Evolutionary conservation across 2,888 invertebrate species (phyloP), one percentile per base, ranked within the genome.

Genomic region (Actias luna): DNA sequence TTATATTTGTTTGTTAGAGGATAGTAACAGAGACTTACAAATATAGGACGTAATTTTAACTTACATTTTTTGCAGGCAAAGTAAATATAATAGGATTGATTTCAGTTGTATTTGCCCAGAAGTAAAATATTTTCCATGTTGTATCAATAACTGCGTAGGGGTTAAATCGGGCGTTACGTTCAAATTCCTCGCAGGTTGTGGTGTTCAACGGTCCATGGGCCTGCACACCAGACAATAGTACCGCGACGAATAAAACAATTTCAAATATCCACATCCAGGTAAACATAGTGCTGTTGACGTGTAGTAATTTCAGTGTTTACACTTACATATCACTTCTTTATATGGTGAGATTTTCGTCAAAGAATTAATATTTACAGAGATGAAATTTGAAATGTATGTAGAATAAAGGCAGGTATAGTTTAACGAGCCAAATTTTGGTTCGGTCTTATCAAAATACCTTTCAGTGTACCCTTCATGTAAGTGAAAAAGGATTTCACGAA

Each of bases 51-150:
- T 7, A 58, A 42, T 57, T 25, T 50, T 39, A 52, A 69, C 75
- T 75, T 72, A 89, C 89, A 72, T 83, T 82, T 73, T 80, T 77
- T 1, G 77, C 72, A 2, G 87, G 78, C 60, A 89, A 66, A 5
- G 84, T 77, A 71, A 89, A 89, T 64, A 83, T 73, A 63, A 89
- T 80, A 2, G 88, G 84, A 55, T 79, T 78, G 1, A 83, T 63
- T 75, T 89, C 88, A 16, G 83, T 80, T 33, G 72, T 80, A 60
- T 87, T 79, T 22, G 82, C 80, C 88, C 89, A 89, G 67, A 82
- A 88, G 70, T 87, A 90, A 70, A 89, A 84, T 75, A 89, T 87
- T 74, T 83, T 89, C 89, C 89, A 89, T 76, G 81, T 75, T 12
- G 84, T 79, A 67, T 85, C 84, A 60, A 89, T 72, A 62, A 85